Conservation (phyloP, 2,113 vertebrate genomes). For the Gnathonemus echidnorhynchus region DNA sequence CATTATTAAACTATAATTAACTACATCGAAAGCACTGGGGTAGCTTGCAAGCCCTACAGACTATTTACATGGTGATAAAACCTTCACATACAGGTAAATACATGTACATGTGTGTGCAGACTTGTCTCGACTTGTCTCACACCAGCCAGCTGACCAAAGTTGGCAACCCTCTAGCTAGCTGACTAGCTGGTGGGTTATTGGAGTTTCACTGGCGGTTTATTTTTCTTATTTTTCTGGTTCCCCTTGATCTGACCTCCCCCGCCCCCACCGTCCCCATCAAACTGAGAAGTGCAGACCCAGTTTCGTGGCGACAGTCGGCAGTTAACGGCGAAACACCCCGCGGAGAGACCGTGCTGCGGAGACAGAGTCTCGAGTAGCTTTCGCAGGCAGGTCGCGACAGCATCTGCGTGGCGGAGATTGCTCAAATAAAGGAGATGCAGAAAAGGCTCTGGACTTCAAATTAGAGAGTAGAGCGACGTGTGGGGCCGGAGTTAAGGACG, state of each 20-base stretch:
- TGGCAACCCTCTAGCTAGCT: neutral
- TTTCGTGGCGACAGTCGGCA: neutral
- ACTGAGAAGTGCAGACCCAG: neutral
- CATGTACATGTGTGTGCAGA: too few relatives aligned
- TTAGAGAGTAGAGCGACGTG: neutral
- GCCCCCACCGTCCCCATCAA: neutral
- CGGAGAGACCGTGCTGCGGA: neutral
- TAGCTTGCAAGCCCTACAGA: too few relatives aligned
- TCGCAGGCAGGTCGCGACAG: neutral
- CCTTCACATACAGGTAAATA: too few relatives aligned
- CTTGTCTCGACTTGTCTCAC: too few relatives aligned
- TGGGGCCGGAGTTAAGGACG: neutral
- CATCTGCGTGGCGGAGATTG: neutral
- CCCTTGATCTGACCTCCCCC: neutral
- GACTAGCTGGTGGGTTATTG: neutral
- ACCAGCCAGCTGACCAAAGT: too few relatives aligned
- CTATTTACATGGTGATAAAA: too few relatives aligned
- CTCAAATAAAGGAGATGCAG: neutral
- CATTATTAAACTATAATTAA: too few relatives aligned
- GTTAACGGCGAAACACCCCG: neutral
- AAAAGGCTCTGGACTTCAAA: neutral
- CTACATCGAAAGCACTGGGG: too few relatives aligned
- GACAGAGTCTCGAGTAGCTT: neutral
- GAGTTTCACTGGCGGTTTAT: neutral
- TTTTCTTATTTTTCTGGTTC: neutral